A percentile compares a stretch with the other conserved stretches of the same genome.
Conservation (phyloP, 2,797 vertebrate species). For the Rhinella marina region DNA sequence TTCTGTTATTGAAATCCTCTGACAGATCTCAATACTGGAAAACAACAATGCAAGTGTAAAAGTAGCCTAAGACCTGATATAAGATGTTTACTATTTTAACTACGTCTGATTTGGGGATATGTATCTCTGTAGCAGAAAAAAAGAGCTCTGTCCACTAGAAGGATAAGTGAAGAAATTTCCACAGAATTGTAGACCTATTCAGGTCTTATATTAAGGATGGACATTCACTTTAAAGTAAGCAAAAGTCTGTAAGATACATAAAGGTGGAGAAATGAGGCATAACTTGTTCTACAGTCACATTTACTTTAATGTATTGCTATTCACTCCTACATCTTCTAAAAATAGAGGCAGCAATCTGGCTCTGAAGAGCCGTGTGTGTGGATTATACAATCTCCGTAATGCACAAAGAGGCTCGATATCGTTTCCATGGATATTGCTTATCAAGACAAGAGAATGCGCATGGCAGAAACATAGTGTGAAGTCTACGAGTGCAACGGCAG, state of each 20-base stretch:
- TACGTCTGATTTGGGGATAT: too few species aligned
- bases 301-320: not conserved
- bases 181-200: too few species aligned
- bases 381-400: conserved; percentile 30
- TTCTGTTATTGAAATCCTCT: too few species aligned
- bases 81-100: too few species aligned
- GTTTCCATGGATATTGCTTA: conserved; percentile 59
- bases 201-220: too few species aligned
- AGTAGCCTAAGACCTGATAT: too few species aligned
- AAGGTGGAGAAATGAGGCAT: not conserved
- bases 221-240: not conserved
- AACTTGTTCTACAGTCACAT: not conserved
- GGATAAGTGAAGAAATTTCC: too few species aligned
- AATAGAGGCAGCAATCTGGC: conserved; percentile 37
- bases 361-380: not conserved
- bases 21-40: too few species aligned
- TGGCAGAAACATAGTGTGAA: conserved; percentile 14
- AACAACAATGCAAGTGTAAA: too few species aligned
- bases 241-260: not conserved
- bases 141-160: too few species aligned
- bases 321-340: conserved; percentile 25
- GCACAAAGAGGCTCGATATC: conserved; percentile 30
- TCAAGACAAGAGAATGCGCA: conserved; percentile 28
- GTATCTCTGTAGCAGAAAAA: too few species aligned
- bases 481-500: conserved; percentile 17